Evolutionary conservation across 2,888 invertebrate genomes (phyloP).

Genomic region (Drosophila meridionalis): DNA sequence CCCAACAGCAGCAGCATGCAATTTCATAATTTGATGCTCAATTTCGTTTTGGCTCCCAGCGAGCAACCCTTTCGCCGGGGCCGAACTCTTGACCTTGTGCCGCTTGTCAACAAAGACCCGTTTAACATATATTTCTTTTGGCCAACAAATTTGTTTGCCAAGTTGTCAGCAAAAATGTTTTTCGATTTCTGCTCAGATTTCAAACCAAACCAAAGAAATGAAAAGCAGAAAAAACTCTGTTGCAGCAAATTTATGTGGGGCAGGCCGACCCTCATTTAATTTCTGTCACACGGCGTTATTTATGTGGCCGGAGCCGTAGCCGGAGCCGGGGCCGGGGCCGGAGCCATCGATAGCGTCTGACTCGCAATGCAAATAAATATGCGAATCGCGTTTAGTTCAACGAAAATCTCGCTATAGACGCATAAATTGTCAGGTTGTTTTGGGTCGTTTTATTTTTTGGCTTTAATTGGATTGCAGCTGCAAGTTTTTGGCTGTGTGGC

Average conservation of each 20-base stretch:
- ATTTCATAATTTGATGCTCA: conserved; percentile 70
- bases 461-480: conserved; percentile 72
- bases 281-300: conserved; percentile 77
- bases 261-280: conserved; percentile 73
- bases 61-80: conserved; percentile 28
- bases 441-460: conserved; percentile 34
- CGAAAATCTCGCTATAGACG: conserved; percentile 28
- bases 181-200: conserved; percentile 50
- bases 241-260: conserved; percentile 55
- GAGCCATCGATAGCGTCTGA: conserved; percentile 59
- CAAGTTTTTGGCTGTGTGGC: conserved; percentile 29
- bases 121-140: conserved; percentile 40
- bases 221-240: neutral
- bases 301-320: conserved; percentile 55
- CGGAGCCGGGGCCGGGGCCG: neutral
- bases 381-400: conserved; percentile 32
- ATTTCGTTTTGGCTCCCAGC: conserved; percentile 41
- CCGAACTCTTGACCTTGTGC: conserved; percentile 66
- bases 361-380: conserved; percentile 66
- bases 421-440: conserved; percentile 67
- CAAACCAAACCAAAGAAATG: conserved; percentile 10
- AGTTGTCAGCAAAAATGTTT: conserved; percentile 61
- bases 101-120: conserved; percentile 38
- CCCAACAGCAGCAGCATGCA: conserved; percentile 36
- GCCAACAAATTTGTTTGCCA: conserved; percentile 73